phyloP scores from a whole-genome alignment of 2,888 invertebrate species.

The Tromatobia lineatoria region DNA sequence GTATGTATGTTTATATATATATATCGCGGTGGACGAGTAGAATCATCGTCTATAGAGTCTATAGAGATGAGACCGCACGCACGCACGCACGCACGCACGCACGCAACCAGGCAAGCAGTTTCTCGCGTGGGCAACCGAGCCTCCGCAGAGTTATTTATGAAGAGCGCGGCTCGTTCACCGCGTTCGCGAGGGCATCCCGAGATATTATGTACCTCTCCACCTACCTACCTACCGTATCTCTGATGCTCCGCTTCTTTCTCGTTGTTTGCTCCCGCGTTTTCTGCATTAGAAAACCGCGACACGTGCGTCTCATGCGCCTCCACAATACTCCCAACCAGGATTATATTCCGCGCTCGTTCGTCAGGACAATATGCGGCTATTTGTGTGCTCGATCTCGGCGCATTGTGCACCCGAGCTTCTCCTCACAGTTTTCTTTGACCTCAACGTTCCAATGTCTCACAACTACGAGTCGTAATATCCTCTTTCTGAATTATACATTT shows the following conservation, averaged over 20 bases:
- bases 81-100: constrained; percentile 44
- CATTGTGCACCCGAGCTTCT: constrained; percentile 47
- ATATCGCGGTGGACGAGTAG: constrained; percentile 2
- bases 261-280: constrained; percentile 75
- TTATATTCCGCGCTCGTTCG: constrained; percentile 42
- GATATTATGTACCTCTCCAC: constrained; percentile 24
- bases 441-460: constrained; percentile 26
- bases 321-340: constrained; percentile 17
- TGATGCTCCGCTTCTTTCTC: constrained; percentile 78
- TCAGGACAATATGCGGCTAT: constrained; percentile 60
- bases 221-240: constrained; percentile 66
- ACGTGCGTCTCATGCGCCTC: constrained; percentile 72
- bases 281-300: constrained; percentile 77
- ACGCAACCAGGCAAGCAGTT: constrained; percentile 23
- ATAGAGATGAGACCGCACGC: constrained; percentile 47
- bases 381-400: constrained; percentile 58
- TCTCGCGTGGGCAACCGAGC: constrained; percentile 60
- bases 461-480: not conserved
- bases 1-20: constrained; percentile 13
- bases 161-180: constrained; percentile 62
- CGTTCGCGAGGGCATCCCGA: constrained; percentile 15
- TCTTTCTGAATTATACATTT: constrained; percentile 20
- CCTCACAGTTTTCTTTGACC: constrained; percentile 43
- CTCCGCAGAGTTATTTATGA: constrained; percentile 77
- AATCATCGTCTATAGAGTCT: constrained; percentile 36